These are phyloP conservation scores for Brachymystax lenok DNA, from an alignment of 2,797 vertebrate species.

Conservation along the genomic window DNA sequence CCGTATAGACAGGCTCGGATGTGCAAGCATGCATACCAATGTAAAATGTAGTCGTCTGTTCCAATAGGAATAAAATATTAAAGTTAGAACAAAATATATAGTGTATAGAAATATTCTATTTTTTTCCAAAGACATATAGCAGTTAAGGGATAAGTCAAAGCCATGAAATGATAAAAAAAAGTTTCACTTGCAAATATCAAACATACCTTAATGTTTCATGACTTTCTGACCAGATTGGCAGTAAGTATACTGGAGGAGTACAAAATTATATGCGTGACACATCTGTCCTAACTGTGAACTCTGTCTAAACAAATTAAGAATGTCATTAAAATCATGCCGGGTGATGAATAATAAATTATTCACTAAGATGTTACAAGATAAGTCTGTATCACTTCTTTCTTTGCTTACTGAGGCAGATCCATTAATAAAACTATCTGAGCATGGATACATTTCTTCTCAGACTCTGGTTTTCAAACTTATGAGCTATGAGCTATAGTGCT, in stretches of 20 bases:
- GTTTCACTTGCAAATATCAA: slow-evolving; percentile 39
- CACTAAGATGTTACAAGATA: too few relatives aligned
- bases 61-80: slow-evolving; percentile 17
- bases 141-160: too few relatives aligned
- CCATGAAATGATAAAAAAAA: slow-evolving; percentile 15
- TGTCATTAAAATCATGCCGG: slow-evolving; percentile 32
- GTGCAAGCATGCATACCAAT: too few relatives aligned
- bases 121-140: too few relatives aligned
- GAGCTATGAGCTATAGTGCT: too few relatives aligned
- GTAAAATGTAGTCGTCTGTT: background rate
- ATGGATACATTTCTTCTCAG: too few relatives aligned
- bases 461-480: too few relatives aligned
- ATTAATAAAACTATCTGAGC: too few relatives aligned
- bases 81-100: slow-evolving; percentile 13
- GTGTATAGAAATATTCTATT: too few relatives aligned
- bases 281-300: slow-evolving; percentile 23
- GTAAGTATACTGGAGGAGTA: slow-evolving; percentile 31
- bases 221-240: slow-evolving; percentile 30
- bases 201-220: slow-evolving; percentile 45
- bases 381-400: too few relatives aligned
- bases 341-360: slow-evolving; percentile 28
- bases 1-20: too few relatives aligned
- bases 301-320: slow-evolving; percentile 19
- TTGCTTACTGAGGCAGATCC: too few relatives aligned
- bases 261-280: slow-evolving; percentile 29